Evolutionary conservation across 1,140 invertebrate species (phyloP).

Genomic region (Leptinotarsa defecta): DNA sequence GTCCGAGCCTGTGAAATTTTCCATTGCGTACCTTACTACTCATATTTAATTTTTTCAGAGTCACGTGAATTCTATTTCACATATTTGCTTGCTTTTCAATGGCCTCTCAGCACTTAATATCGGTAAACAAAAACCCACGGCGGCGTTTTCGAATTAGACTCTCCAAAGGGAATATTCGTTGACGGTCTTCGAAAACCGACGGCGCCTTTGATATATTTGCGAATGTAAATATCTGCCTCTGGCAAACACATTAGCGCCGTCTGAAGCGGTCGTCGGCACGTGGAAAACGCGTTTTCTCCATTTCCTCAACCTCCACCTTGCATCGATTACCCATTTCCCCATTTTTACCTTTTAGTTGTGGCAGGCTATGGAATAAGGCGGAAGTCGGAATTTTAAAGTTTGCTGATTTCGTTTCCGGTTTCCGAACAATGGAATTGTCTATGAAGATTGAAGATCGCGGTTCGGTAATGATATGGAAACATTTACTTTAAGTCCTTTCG

Average conservation of each 20-base stretch:
- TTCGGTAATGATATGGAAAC: too few species aligned
- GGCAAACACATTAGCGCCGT: not conserved
- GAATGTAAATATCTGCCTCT: not conserved
- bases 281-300: not conserved
- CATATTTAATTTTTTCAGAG: too few species aligned
- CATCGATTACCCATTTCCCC: conserved; percentile 2
- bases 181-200: not conserved
- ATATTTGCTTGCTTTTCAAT: too few species aligned
- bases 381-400: not conserved
- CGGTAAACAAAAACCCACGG: not conserved
- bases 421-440: not conserved
- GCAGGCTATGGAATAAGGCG: not conserved
- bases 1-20: too few species aligned
- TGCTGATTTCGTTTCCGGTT: not conserved
- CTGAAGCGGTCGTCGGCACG: not conserved
- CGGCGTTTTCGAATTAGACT: not conserved
- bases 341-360: not conserved
- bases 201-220: not conserved
- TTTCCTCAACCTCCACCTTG: conserved; percentile 2
- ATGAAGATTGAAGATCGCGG: not conserved
- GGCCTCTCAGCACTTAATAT: not conserved
- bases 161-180: not conserved
- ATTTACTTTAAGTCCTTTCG: too few species aligned
- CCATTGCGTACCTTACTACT: too few species aligned
- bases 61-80: too few species aligned